Percentiles rank a stretch among this genome's conserved stretches.
These are phyloP conservation scores for Ischnura elegans DNA, from an alignment of 2,888 invertebrate species.

Conservation along the genomic window DNA sequence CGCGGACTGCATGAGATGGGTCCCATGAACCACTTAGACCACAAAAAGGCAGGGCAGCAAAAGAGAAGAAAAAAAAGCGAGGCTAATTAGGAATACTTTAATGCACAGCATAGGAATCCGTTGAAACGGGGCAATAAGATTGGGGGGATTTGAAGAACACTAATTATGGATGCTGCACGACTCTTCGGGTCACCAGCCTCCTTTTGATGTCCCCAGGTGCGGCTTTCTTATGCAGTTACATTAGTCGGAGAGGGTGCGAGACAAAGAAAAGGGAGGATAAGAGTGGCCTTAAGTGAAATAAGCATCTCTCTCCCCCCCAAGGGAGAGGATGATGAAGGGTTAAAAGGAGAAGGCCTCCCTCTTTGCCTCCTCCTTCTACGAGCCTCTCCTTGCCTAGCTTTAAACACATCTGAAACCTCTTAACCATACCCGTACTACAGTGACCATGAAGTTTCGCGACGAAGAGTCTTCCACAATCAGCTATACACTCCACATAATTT, in stretches of 20 bases:
- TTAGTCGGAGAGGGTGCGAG: not conserved
- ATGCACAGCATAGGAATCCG: not conserved
- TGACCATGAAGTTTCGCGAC: no score
- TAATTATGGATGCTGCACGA: not conserved
- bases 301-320: not conserved
- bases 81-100: not conserved
- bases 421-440: no score
- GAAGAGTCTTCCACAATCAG: no score
- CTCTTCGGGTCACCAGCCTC: not conserved
- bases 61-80: not conserved
- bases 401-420: no score
- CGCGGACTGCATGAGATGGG: not conserved
- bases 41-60: not conserved
- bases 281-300: slow-evolving; percentile 27
- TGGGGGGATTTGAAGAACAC: not conserved
- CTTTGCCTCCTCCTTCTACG: not conserved
- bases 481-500: no score
- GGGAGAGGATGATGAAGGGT: not conserved
- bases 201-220: slow-evolving; percentile 22
- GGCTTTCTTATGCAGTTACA: not conserved
- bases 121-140: not conserved
- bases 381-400: no score
- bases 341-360: not conserved
- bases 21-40: not conserved
- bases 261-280: not conserved